Conservation (phyloP, 2,888 invertebrate species). For the Drosophila niveifrons region DNA sequence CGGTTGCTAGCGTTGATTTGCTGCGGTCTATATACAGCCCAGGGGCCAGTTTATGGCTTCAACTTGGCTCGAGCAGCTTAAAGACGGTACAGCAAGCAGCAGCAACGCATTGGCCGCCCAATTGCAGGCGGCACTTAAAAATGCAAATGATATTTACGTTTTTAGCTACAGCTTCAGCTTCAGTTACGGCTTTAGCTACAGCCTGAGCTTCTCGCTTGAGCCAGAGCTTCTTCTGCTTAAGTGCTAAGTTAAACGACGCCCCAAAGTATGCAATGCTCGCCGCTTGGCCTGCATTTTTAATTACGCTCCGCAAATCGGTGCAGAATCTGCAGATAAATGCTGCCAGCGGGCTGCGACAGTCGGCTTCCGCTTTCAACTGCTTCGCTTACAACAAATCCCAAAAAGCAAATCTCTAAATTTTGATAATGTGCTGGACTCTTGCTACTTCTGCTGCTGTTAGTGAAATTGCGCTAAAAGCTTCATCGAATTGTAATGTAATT, state of each 20-base stretch:
- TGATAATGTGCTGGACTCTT: neutral
- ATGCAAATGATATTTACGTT: constrained; percentile 80
- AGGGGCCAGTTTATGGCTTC: constrained; percentile 74
- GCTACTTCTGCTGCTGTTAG: neutral
- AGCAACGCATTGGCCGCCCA: constrained; percentile 25
- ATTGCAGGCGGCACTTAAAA: constrained; percentile 70
- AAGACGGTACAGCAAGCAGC: constrained; percentile 41
- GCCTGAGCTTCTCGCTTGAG: constrained; percentile 27
- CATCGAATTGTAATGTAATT: neutral
- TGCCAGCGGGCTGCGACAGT: constrained; percentile 10
- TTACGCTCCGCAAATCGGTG: constrained; percentile 68
- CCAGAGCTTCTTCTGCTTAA: constrained; percentile 56
- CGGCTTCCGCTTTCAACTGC: neutral
- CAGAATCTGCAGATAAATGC: constrained; percentile 51
- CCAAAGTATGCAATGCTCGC: constrained; percentile 61
- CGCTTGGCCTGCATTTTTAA: constrained; percentile 74
- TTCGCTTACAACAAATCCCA: neutral
- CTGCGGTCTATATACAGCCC: constrained; percentile 72
- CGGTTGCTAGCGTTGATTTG: constrained; percentile 72
- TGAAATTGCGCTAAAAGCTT: neutral
- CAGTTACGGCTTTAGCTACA: constrained; percentile 1
- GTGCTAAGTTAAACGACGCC: constrained; percentile 76
- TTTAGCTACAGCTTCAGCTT: constrained; percentile 45
- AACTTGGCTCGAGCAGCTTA: constrained; percentile 53
- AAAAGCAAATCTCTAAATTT: constrained; percentile 8